A percentile compares a stretch with the other conserved stretches of the same genome.
These are phyloP conservation scores for Axinella damicornis DNA, from an alignment of 37 sponge, comb jelly and placozoan species.

Conservation along the genomic window DNA sequence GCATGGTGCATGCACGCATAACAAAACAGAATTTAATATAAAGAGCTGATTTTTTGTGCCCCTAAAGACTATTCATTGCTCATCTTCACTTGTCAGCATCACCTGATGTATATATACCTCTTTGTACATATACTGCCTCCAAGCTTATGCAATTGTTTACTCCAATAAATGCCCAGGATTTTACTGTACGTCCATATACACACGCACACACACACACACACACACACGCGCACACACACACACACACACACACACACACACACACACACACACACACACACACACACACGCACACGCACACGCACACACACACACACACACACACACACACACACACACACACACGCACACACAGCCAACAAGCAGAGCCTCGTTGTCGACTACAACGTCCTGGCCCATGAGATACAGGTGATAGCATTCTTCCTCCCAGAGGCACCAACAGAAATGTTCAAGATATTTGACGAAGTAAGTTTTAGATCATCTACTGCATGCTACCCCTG, in stretches of 20 bases:
- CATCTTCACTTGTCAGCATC: no score
- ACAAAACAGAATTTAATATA: no score
- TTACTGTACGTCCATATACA: no score
- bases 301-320: constrained; percentile 37
- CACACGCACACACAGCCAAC: constrained; percentile 72
- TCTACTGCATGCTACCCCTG: no score
- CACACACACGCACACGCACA: constrained; percentile 13
- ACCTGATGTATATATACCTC: no score
- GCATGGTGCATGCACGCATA: no score
- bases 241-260: constrained; percentile 1
- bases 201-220: constrained; percentile 19
- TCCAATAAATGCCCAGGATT: no score
- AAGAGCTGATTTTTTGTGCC: no score
- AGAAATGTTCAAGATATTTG: constrained; percentile 97
- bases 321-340: constrained; percentile 45
- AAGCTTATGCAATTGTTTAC: no score
- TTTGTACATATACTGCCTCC: no score
- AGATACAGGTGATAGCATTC: constrained; percentile 90
- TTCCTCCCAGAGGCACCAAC: constrained; percentile 99
- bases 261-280: neutral
- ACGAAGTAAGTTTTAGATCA: constrained; percentile 90
- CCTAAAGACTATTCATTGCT: no score
- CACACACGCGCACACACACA: neutral
- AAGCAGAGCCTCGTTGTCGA: constrained; percentile 94
- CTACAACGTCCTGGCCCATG: constrained; percentile 88